phyloP scores from a whole-genome alignment of 2,113 vertebrate species.

The Oryzias javanicus region DNA sequence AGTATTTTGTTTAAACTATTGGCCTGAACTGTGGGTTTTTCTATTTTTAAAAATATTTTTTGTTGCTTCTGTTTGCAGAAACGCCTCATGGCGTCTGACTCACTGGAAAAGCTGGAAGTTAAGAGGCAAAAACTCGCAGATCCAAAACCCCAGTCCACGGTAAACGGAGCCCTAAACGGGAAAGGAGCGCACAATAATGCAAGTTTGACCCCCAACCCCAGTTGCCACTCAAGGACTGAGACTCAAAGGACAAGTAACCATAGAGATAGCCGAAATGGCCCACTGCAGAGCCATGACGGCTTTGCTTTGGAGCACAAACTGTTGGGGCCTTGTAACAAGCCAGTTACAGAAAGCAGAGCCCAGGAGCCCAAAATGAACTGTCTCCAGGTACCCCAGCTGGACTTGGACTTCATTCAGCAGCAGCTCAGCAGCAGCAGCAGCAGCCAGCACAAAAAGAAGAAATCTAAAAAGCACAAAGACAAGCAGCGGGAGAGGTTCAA shows the following conservation, averaged over 20 bases:
- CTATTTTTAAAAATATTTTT: background rate
- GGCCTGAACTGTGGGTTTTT: background rate
- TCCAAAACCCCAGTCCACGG: conserved; percentile 50
- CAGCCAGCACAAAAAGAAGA: conserved; percentile 74
- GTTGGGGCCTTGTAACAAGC: conserved; percentile 29
- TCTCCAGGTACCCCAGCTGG: conserved; percentile 12
- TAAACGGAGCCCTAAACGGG: conserved; percentile 49
- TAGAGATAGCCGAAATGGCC: conserved; percentile 28
- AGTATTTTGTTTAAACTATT: background rate
- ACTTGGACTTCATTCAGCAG: conserved; percentile 46
- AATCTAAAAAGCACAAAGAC: conserved; percentile 79
- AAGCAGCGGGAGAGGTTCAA: conserved; percentile 71
- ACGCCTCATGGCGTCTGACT: conserved; percentile 71
- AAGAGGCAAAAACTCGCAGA: conserved; percentile 73
- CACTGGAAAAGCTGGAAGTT: conserved; percentile 54
- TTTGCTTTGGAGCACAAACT: conserved; percentile 58
- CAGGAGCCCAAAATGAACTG: conserved; percentile 43
- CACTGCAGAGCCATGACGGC: conserved; percentile 38
- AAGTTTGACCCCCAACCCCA: conserved; percentile 34
- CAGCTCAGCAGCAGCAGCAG: conserved; percentile 30
- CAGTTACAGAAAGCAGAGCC: conserved; percentile 34
- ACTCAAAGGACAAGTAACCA: conserved; percentile 53
- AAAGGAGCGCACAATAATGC: conserved; percentile 26
- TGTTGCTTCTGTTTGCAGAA: conserved; percentile 64
- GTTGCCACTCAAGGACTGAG: conserved; percentile 62